Base-by-base conservation (phyloP, 2,888 invertebrate species). In the Euplexia lucipara region DNA sequence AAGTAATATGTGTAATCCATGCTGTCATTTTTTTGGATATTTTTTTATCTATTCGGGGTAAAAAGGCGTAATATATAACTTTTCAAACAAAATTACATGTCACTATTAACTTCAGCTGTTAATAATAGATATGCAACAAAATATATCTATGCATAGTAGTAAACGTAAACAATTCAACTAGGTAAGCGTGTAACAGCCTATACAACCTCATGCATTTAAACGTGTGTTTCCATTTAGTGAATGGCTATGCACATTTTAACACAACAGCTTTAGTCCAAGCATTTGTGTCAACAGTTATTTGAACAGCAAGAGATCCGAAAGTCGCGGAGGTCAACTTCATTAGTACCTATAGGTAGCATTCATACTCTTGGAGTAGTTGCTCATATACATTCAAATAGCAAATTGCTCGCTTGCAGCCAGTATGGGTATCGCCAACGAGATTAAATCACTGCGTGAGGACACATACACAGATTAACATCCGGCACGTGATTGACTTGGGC, bases 381-480 rank as follows among this genome's bases (percentile, higher is more conserved):
- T 47, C 53, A 60, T 70, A 60, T 56, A 70, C n/a, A 70, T 75
- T 73, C 75, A 77, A 82, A 81, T 70, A 68, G 79, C 68, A 69
- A 79, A 77, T 83, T 77, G 75, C 66, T 62, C 57, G 58, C 68
- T 63, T 57, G 68, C 80, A 73, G 70, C 75, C 76, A 74, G 58
- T 75, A 73, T 71, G 58, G 73, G 57, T 74, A 67, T 80, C 70
- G 57, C 68, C 61, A 70, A 64, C 66, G 56, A 80, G 80, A 86
- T 85, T 85, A 85, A 84, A 86, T 86, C 83, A 83, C 77, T 64
- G 75, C 79, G 78, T 80, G 83, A 83, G 82, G 83, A 82, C 81
- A 79, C 70, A 81, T 71, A 74, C 79, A 75, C 71, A 81, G 86
- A 87, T 87, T 87, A 78, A 84, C 87, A 85, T 88, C 88, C 88